phyloP scores from a whole-genome alignment of 2,888 invertebrate genomes.

The Agriopis aurantiaria region DNA sequence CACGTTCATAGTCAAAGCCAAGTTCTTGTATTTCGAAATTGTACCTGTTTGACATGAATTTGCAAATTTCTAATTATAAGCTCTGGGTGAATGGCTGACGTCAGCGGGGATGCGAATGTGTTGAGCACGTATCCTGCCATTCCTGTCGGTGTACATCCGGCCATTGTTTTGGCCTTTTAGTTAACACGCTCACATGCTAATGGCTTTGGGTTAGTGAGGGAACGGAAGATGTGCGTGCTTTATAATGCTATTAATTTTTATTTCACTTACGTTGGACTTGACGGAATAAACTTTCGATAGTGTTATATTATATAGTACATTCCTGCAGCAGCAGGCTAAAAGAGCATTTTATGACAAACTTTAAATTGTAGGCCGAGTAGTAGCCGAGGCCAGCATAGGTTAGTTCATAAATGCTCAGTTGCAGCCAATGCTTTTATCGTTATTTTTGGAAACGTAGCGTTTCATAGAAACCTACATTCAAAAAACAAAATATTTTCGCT shows the following conservation, averaged over 20 bases:
- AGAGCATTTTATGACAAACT: too few species aligned
- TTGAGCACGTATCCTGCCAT: slow-evolving; percentile 70
- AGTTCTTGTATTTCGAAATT: slow-evolving; percentile 7
- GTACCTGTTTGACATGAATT: slow-evolving; percentile 23
- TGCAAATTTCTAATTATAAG: slow-evolving; percentile 55
- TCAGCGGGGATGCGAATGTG: slow-evolving; percentile 70
- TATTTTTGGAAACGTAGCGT: too few species aligned
- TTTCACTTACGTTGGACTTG: slow-evolving; percentile 8
- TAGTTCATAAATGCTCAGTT: too few species aligned
- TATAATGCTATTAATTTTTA: slow-evolving; percentile 32
- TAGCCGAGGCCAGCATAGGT: too few species aligned
- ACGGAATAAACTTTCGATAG: background rate
- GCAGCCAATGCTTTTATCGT: background rate
- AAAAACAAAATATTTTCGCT: too few species aligned
- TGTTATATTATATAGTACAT: background rate
- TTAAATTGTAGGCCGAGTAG: too few species aligned
- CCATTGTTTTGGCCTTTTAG: slow-evolving; percentile 67
- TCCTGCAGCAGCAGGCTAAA: too few species aligned
- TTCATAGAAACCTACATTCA: too few species aligned
- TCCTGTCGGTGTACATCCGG: slow-evolving; percentile 64
- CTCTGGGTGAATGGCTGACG: slow-evolving; percentile 61
- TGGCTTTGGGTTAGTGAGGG: slow-evolving; percentile 54
- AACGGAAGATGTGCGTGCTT: slow-evolving; percentile 46
- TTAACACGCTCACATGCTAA: slow-evolving; percentile 63
- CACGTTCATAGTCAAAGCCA: background rate